Conservation (phyloP, 2,113 vertebrate species). For the Nicator chloris region DNA sequence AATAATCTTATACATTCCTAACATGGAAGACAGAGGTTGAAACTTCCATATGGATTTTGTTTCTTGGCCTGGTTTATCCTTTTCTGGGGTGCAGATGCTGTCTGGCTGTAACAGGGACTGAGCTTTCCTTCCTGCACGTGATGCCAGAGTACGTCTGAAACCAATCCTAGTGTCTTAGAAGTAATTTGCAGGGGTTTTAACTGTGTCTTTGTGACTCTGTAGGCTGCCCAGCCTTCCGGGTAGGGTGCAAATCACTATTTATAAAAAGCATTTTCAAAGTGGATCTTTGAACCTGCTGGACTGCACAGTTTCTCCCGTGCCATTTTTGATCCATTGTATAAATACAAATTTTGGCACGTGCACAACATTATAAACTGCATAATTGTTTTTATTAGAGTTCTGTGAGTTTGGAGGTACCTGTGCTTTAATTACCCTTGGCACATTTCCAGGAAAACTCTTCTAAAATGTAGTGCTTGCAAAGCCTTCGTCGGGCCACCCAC, state of each 20-base stretch:
- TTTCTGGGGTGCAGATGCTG: slow-evolving; percentile 61
- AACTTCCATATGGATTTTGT: slow-evolving; percentile 35
- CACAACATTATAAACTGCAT: slow-evolving; percentile 43
- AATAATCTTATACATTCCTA: not conserved
- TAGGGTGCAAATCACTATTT: not conserved
- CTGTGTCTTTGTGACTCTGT: not conserved
- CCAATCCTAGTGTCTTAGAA: slow-evolving; percentile 16
- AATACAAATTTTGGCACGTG: slow-evolving; percentile 56
- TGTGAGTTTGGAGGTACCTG: slow-evolving; percentile 68
- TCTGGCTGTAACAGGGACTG: not conserved
- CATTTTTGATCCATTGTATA: slow-evolving; percentile 54
- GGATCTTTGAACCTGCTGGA: slow-evolving; percentile 50
- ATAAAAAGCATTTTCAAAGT: slow-evolving; percentile 38
- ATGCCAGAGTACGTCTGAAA: slow-evolving; percentile 39
- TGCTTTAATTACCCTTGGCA: slow-evolving; percentile 64
- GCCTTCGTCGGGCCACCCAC: slow-evolving; percentile 60
- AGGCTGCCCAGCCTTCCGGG: not conserved
- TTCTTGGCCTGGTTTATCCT: slow-evolving; percentile 31
- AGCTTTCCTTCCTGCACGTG: slow-evolving; percentile 28
- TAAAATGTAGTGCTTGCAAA: slow-evolving; percentile 55
- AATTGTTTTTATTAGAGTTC: slow-evolving; percentile 68
- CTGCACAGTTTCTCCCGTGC: not conserved
- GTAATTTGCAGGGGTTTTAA: slow-evolving; percentile 32
- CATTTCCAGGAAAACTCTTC: slow-evolving; percentile 58
- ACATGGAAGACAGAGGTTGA: slow-evolving; percentile 5